phyloP scores from a whole-genome alignment of 2,797 vertebrate genomes.

The Smutsia temminckii region DNA sequence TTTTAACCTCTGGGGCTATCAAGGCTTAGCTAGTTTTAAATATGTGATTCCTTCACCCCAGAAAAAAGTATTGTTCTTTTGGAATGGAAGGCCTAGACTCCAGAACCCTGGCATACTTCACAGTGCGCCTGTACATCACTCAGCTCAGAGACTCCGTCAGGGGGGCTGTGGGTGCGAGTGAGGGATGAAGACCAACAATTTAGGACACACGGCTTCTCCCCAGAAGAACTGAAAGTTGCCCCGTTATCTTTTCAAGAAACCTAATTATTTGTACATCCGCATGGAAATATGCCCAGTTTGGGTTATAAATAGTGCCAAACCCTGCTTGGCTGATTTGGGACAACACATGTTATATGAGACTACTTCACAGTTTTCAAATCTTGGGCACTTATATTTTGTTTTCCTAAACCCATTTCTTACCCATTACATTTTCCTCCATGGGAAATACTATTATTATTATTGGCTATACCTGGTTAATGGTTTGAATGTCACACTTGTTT shows the following conservation, averaged over 20 bases:
- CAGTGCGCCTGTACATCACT: neutral
- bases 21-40: neutral
- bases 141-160: neutral
- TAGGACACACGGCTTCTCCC: neutral
- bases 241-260: neutral
- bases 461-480: neutral
- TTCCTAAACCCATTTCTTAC: constrained; percentile 45
- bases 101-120: neutral
- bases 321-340: neutral
- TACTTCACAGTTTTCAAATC: constrained; percentile 12
- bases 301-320: neutral
- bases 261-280: neutral
- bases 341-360: neutral
- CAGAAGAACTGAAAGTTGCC: neutral
- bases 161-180: no score
- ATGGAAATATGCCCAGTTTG: constrained; percentile 31
- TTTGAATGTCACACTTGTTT: constrained; percentile 10
- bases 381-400: neutral
- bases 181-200: neutral
- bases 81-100: neutral
- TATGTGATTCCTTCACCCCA: neutral
- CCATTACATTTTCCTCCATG: neutral
- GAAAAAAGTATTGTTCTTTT: neutral
- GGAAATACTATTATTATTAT: neutral
- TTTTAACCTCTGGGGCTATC: neutral